A percentile compares a stretch with the other conserved stretches of the same genome.
Evolutionary conservation across 1,140 invertebrate species (phyloP).

Genomic region (Tetranychus urticae): DNA sequence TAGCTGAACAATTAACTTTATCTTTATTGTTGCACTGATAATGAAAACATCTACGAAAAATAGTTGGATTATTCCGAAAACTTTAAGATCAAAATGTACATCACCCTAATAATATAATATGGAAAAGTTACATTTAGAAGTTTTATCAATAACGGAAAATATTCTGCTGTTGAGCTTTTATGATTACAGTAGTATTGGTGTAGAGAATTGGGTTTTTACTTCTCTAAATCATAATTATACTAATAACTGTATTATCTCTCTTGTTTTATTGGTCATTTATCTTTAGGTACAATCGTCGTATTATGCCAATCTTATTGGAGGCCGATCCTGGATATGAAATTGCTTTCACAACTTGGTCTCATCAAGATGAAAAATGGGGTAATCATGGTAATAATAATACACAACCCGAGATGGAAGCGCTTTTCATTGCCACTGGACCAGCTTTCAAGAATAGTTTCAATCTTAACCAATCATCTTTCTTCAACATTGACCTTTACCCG

Average conservation of each 20-base stretch:
- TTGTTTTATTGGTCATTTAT: not conserved
- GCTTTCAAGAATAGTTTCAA: conserved; percentile 17
- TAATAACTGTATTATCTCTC: not conserved
- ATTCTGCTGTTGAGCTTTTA: not conserved
- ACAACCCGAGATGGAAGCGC: conserved; percentile 19
- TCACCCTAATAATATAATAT: not conserved
- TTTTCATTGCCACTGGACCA: conserved; percentile 25
- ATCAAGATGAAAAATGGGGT: conserved; percentile 2
- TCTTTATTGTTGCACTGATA: not conserved
- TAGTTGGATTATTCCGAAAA: no score
- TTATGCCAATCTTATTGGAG: conserved; percentile 5
- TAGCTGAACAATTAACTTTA: not conserved
- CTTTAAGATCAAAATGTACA: not conserved
- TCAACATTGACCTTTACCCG: conserved; percentile 19
- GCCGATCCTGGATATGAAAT: conserved; percentile 7
- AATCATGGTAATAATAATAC: conserved; percentile 22
- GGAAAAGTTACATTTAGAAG: not conserved
- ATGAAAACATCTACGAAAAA: not conserved
- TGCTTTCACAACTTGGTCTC: not conserved
- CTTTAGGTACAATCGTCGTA: conserved; percentile 5
- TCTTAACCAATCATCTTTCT: conserved; percentile 8
- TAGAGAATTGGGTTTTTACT: not conserved
- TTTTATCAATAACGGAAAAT: not conserved
- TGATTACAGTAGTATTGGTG: not conserved
- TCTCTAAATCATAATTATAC: not conserved